Evolutionary conservation across 2,797 vertebrate species (phyloP).

Genomic region (Parotocinclus haroldoi): DNA sequence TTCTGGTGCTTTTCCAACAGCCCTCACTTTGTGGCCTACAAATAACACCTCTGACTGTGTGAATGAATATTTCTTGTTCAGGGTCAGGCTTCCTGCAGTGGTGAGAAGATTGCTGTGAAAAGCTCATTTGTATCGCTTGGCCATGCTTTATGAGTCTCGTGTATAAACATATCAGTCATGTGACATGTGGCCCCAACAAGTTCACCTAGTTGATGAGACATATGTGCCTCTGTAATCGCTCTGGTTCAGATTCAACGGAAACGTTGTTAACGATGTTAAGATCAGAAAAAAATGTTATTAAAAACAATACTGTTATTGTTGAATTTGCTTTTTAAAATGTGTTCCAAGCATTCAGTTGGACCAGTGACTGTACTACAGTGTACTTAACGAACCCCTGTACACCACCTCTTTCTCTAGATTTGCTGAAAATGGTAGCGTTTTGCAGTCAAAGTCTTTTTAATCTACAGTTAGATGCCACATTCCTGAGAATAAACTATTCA

Average conservation of each 20-base stretch:
- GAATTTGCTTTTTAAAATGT: too few species aligned
- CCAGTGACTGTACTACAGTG: too few species aligned
- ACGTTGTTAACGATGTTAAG: too few species aligned
- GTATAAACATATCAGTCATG: not conserved
- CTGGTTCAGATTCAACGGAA: not conserved
- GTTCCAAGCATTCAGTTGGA: too few species aligned
- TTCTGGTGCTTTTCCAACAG: not conserved
- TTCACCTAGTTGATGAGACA: not conserved
- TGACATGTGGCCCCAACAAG: not conserved
- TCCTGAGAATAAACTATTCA: too few species aligned
- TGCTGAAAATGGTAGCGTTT: too few species aligned
- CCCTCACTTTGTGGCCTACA: conserved; percentile 1
- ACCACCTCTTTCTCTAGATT: too few species aligned
- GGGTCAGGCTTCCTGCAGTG: conserved; percentile 2
- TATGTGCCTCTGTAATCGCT: not conserved
- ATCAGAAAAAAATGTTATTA: not conserved
- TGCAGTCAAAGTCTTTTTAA: too few species aligned
- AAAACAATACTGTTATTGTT: not conserved
- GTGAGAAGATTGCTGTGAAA: not conserved
- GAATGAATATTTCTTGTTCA: conserved; percentile 4
- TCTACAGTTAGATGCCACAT: too few species aligned
- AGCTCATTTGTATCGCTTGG: not conserved
- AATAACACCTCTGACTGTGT: conserved; percentile 39
- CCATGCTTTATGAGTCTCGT: not conserved
- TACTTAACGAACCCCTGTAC: too few species aligned